phyloP scores from a whole-genome alignment of 2,113 vertebrate species.

The Gorsachius goisagi region DNA sequence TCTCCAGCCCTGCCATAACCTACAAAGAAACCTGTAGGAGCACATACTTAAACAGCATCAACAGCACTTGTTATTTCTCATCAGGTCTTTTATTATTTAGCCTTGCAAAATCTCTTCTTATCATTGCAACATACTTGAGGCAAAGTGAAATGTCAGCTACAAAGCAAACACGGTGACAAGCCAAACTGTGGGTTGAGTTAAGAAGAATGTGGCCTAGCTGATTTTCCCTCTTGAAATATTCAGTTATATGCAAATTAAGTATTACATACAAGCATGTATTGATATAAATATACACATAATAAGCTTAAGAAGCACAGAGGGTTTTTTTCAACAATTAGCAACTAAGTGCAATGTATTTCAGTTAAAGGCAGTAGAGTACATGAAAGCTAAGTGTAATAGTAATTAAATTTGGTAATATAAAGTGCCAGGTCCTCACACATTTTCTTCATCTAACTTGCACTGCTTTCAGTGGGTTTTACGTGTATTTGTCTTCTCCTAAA shows the following conservation, averaged over 20 bases:
- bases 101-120: background rate
- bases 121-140: background rate
- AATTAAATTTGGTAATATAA: background rate
- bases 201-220: background rate
- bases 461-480: background rate
- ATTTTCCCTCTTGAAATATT: background rate
- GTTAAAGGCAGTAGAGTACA: background rate
- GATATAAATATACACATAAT: background rate
- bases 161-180: background rate
- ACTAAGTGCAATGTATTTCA: background rate
- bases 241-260: background rate
- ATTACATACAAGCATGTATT: background rate
- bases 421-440: background rate
- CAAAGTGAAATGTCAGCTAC: background rate
- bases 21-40: background rate
- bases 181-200: fast-evolving
- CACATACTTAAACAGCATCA: background rate
- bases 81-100: background rate
- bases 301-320: background rate
- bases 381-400: background rate
- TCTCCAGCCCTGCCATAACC: background rate
- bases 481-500: background rate
- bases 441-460: background rate
- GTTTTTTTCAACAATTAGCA: background rate
- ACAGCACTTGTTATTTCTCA: background rate